Percentiles rank a stretch among this genome's conserved stretches.
Evolutionary conservation across 2,888 invertebrate species (phyloP).

Genomic region (Automeris io): DNA sequence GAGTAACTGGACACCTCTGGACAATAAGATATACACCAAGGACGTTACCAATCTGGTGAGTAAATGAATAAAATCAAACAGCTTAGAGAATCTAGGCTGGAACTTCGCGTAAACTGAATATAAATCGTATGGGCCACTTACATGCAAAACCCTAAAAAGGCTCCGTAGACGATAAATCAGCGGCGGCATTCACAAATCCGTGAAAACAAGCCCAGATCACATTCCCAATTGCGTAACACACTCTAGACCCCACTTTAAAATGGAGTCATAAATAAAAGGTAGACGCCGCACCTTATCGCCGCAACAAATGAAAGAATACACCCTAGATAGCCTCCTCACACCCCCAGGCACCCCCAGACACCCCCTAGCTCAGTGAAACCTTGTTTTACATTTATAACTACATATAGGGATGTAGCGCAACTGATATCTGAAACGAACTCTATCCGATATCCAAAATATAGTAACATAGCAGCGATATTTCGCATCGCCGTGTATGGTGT

Average conservation of each 20-base stretch:
- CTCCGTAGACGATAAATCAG: neutral
- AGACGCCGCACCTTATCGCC: conserved; percentile 66
- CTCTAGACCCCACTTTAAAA: conserved; percentile 63
- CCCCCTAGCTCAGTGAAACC: conserved; percentile 15
- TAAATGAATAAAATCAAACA: too few relatives aligned
- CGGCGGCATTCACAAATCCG: conserved; percentile 3
- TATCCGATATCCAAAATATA: too few relatives aligned
- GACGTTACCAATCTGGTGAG: too few relatives aligned
- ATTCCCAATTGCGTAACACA: conserved; percentile 45
- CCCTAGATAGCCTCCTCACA: conserved; percentile 25
- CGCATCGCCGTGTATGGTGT: too few relatives aligned
- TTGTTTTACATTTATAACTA: conserved; percentile 75
- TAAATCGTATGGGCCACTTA: too few relatives aligned
- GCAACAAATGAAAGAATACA: conserved; percentile 68
- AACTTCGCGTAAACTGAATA: too few relatives aligned
- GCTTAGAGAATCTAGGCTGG: too few relatives aligned
- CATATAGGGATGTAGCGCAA: conserved; percentile 47
- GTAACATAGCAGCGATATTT: too few relatives aligned
- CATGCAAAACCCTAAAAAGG: too few relatives aligned
- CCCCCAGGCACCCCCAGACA: conserved; percentile 12
- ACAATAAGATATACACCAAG: too few relatives aligned
- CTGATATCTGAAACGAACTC: too few relatives aligned
- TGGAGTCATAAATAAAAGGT: conserved; percentile 74
- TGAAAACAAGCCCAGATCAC: conserved; percentile 12
- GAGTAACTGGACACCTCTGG: too few relatives aligned